A percentile compares a stretch with the other conserved stretches of the same genome.
phyloP scores from a whole-genome alignment of 2,797 vertebrate genomes.

The Cephalopachus bancanus region DNA sequence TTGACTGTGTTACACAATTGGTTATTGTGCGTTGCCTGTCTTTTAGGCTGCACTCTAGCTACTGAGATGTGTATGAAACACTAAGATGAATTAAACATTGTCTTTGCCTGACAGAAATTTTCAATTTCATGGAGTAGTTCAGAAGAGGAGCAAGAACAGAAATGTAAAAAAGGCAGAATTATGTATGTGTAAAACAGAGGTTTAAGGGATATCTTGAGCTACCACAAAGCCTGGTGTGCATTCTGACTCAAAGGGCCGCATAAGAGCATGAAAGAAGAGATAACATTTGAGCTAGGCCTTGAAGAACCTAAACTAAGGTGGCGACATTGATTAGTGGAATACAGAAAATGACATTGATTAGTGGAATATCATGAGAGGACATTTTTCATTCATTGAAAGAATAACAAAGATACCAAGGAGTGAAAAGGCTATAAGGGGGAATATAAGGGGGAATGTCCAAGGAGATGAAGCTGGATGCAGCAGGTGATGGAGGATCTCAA shows the following conservation, averaged over 20 bases:
- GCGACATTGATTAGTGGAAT: background rate
- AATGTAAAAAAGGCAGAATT: conserved; percentile 8
- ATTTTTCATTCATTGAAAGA: background rate
- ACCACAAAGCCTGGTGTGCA: background rate
- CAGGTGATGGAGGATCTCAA: background rate
- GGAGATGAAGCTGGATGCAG: background rate
- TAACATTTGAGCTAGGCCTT: background rate
- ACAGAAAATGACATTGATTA: background rate
- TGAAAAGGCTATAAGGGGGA: background rate
- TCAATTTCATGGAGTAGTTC: background rate
- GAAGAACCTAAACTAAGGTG: background rate
- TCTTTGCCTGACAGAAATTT: conserved; percentile 18
- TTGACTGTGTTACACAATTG: background rate
- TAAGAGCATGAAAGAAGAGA: background rate
- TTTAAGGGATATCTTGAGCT: background rate
- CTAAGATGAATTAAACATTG: conserved; percentile 1
- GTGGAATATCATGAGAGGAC: background rate
- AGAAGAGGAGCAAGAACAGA: conserved; percentile 22
- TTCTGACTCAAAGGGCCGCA: background rate
- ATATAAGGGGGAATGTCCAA: background rate
- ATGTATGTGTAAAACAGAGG: background rate
- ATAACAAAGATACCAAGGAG: background rate
- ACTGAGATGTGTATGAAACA: background rate
- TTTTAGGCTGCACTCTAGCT: background rate
- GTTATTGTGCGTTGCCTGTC: background rate